Percentiles rank a stretch among this genome's conserved stretches.
These are phyloP conservation scores for Oegoconia quadripuncta DNA, from an alignment of 2,888 invertebrate genomes.

Conservation along the genomic window DNA sequence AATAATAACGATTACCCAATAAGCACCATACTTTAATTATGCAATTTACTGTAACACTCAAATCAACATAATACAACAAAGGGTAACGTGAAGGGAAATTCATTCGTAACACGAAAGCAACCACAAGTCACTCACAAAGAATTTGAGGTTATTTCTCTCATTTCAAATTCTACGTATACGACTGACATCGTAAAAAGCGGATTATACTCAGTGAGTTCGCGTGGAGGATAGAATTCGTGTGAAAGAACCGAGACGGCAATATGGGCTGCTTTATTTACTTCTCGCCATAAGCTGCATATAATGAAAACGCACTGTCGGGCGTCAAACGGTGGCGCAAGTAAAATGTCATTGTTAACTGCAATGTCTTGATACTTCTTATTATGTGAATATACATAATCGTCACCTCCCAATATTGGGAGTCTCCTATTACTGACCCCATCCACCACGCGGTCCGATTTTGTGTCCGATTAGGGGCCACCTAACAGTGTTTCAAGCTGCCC, in stretches of 20 bases:
- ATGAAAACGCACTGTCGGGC: conserved; percentile 77
- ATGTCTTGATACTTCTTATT: conserved; percentile 40
- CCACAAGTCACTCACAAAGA: conserved; percentile 55
- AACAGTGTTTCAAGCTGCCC: too few relatives aligned
- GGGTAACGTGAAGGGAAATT: conserved; percentile 22
- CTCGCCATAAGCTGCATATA: conserved; percentile 76
- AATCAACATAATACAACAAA: neutral
- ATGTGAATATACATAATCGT: neutral
- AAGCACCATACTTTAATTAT: too few relatives aligned
- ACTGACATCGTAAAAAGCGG: conserved; percentile 77
- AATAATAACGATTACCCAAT: too few relatives aligned
- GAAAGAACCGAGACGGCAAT: conserved; percentile 70
- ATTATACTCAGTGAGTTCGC: conserved; percentile 65
- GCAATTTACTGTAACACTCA: neutral
- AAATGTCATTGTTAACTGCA: conserved; percentile 32
- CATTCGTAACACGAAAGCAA: conserved; percentile 56
- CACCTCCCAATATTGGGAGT: too few relatives aligned
- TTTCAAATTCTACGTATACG: conserved; percentile 71
- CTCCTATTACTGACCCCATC: too few relatives aligned
- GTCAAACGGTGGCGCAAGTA: conserved; percentile 62
- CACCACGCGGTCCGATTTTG: too few relatives aligned
- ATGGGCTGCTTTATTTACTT: conserved; percentile 74
- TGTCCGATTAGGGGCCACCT: too few relatives aligned
- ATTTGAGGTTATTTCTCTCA: conserved; percentile 73
- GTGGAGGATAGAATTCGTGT: conserved; percentile 68